Conservation (phyloP, 2,797 vertebrate species). For the Peromyscus melanophrys region DNA sequence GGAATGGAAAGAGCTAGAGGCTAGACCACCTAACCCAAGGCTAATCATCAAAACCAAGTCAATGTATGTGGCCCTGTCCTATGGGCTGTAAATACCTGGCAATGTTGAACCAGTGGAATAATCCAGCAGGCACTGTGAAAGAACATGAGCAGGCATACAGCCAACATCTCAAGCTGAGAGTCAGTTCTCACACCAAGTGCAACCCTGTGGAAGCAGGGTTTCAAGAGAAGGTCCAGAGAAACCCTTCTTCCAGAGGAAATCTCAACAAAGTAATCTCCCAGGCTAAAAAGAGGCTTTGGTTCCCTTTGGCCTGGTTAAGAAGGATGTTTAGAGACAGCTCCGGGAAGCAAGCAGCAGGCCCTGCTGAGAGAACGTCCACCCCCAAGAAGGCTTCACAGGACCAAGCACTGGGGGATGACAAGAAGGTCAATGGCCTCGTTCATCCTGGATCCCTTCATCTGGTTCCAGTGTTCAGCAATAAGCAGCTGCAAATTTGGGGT, state of each 20-base stretch:
- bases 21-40: neutral
- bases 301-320: neutral
- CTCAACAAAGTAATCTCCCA: neutral
- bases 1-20: neutral
- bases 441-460: neutral
- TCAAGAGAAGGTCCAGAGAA: neutral
- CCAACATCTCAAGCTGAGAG: neutral
- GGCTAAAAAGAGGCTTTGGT: neutral
- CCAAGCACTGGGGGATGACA: neutral
- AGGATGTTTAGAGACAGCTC: neutral
- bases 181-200: neutral
- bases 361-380: neutral
- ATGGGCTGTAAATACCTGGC: neutral
- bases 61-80: neutral
- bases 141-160: neutral
- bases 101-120: neutral
- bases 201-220: neutral
- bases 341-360: neutral
- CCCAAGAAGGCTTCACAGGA: neutral
- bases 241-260: neutral
- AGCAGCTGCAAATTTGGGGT: neutral
- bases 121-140: neutral
- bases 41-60: neutral
- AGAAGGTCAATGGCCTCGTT: neutral
- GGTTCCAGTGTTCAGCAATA: neutral